Percentiles rank a stretch among this genome's conserved stretches.
Evolutionary conservation across 2,888 invertebrate species (phyloP).

Genomic region (Ypsolopha sequella): DNA sequence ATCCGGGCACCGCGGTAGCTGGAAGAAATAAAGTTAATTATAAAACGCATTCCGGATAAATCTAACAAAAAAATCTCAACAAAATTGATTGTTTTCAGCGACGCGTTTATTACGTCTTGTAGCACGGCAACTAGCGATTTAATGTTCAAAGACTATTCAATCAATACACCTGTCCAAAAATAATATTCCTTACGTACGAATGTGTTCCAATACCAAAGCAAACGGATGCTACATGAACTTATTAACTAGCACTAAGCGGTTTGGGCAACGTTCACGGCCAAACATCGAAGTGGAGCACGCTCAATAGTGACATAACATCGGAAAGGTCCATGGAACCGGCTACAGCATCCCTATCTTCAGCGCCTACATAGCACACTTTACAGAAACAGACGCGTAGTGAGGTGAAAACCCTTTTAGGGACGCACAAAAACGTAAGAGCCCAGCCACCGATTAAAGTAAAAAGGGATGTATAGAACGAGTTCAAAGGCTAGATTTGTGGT

Average conservation of each 20-base stretch:
- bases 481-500: slow-evolving; percentile 62
- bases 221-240: neutral
- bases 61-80: too few species aligned
- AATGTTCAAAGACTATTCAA: too few species aligned
- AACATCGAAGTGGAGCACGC: slow-evolving; percentile 51
- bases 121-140: too few species aligned
- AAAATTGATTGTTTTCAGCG: too few species aligned
- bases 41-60: too few species aligned
- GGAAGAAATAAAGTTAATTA: neutral
- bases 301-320: slow-evolving; percentile 63
- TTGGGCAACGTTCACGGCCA: slow-evolving; percentile 47
- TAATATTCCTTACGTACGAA: too few species aligned
- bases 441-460: slow-evolving; percentile 42
- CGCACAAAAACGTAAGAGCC: slow-evolving; percentile 54
- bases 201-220: too few species aligned
- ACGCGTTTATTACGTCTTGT: too few species aligned
- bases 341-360: slow-evolving; percentile 63
- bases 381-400: slow-evolving; percentile 44
- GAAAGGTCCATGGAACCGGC: slow-evolving; percentile 51
- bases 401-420: slow-evolving; percentile 62
- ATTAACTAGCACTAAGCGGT: neutral
- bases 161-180: too few species aligned
- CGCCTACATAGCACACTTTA: slow-evolving; percentile 43
- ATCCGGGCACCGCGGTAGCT: neutral
- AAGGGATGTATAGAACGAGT: slow-evolving; percentile 50